phyloP scores from a whole-genome alignment of 2,797 vertebrate genomes.

The Cyclopterus lumpus region DNA sequence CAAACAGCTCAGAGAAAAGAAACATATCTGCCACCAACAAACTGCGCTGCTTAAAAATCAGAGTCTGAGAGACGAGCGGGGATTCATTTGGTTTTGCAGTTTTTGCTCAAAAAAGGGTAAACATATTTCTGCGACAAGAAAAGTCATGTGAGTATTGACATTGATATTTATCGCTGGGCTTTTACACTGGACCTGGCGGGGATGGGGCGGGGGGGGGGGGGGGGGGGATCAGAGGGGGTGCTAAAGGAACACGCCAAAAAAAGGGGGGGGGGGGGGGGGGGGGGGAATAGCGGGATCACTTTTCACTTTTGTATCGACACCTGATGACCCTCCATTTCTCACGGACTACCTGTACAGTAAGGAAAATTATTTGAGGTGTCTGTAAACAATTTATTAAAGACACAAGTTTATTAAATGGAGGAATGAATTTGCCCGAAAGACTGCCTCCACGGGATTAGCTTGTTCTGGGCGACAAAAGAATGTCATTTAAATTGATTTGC shows the following conservation, averaged over 20 bases:
- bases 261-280: neutral
- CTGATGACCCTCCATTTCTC: neutral
- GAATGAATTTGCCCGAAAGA: too few species aligned
- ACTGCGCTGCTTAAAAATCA: conserved; percentile 56
- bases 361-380: neutral
- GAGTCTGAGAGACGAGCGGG: conserved; percentile 24
- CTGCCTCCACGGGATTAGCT: too few species aligned
- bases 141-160: conserved; percentile 72
- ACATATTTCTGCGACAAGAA: conserved; percentile 47
- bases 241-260: conserved; percentile 10
- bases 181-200: conserved; percentile 27
- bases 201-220: neutral
- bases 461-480: too few species aligned
- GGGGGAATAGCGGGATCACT: neutral
- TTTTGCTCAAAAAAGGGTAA: conserved; percentile 42
- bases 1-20: conserved; percentile 59
- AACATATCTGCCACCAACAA: conserved; percentile 60
- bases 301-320: neutral
- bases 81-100: conserved; percentile 28
- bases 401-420: neutral
- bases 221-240: too few species aligned
- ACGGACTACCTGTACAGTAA: neutral
- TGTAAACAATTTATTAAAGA: neutral
- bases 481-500: neutral
- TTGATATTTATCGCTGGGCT: conserved; percentile 46